Evolutionary conservation across 2,113 vertebrate species (phyloP), one percentile per base, ranked within the genome.

Genomic region (Jacana jacana): DNA sequence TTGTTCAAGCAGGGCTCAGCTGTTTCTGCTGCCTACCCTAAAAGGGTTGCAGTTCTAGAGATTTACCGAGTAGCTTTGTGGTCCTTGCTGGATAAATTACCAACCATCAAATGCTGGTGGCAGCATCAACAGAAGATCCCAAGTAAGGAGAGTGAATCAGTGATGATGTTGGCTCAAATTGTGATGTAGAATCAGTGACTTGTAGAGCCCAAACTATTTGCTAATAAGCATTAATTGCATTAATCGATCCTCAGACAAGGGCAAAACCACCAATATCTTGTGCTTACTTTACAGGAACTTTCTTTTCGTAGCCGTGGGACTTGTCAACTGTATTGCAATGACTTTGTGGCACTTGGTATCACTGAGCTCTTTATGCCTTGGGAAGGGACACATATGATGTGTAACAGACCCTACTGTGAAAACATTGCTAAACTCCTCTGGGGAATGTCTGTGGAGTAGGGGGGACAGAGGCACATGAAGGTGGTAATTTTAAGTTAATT

Each of bases 1-100:
- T 86, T 73, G 58, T 77, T 91, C 68, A 86, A 81, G 37, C 46
- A 83, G 44, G 49, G 33, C 69, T 95, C 83, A 83, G 77, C 49
- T 93, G 22, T 88, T 91, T 81, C 37, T 57, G 42, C 86, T 72
- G 44, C 7, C 49, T 83, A 39, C 54, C 63, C 86, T 83, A 40
- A 61, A 82, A 86, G 20, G 28, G 17, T 44, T 89, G 46, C 49
- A 81, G 25, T 65, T 57, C n/a, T 55, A 49, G 80, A 92, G 80
- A 69, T 86, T 76, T 80, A 60, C 44, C 57, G 52, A 83, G 49
- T 69, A 90, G 13, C 46, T 81, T n/a, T 0, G 0, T 55, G 72
- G 68, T 64, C 60, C 33, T 68, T 69, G 61, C 46, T 84, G 80
- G 77, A 87, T 76, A 84, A 93, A 71, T 92, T 79, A 40, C 27